Evolutionary conservation across 2,113 vertebrate species (phyloP).

Genomic region (Lampris incognitus): DNA sequence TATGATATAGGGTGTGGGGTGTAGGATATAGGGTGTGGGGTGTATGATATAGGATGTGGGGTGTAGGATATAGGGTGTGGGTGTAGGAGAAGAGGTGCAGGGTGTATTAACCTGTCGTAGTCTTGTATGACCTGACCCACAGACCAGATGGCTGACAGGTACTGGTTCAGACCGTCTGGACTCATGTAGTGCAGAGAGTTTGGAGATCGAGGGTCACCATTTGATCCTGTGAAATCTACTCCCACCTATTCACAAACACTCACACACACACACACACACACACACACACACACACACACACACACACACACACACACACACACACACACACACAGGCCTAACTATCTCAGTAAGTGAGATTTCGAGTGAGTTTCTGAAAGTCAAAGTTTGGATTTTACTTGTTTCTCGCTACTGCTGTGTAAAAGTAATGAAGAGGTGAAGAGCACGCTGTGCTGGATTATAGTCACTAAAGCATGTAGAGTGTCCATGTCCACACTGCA

Average conservation of each 20-base stretch:
- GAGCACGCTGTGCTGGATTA: no score
- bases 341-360: no score
- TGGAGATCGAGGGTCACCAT: slow-evolving; percentile 90
- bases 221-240: slow-evolving; percentile 95
- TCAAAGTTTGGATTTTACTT: no score
- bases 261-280: slow-evolving; percentile 16
- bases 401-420: no score
- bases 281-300: neutral
- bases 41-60: no score
- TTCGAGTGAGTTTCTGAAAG: no score
- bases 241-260: slow-evolving; percentile 83
- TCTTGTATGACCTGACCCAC: slow-evolving; percentile 94
- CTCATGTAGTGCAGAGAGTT: slow-evolving; percentile 93
- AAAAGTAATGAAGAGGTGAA: no score
- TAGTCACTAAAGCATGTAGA: no score
- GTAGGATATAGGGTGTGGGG: neutral
- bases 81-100: no score
- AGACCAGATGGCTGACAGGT: slow-evolving; percentile 91
- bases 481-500: no score
- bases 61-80: neutral
- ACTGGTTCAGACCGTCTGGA: slow-evolving; percentile 90
- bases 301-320: neutral
- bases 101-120: slow-evolving; percentile 88
- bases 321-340: no score
- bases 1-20: neutral